Conservation (phyloP, 2,797 vertebrate species). For the Sternotherus odoratus region DNA sequence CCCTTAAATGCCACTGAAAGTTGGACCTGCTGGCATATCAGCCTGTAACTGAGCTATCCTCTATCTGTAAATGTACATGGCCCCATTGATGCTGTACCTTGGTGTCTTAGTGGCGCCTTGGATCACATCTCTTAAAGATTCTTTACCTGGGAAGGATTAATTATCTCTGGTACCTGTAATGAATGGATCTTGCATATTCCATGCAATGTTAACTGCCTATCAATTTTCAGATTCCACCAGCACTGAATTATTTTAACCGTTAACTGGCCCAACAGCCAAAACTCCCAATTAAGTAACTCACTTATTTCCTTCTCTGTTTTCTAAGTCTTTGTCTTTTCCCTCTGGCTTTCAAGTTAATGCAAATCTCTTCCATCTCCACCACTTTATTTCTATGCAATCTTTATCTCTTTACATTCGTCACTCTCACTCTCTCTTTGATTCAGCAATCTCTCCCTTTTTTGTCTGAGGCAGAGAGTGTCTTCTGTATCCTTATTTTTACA, state of each 20-base stretch:
- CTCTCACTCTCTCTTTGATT: background rate
- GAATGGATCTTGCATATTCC: background rate
- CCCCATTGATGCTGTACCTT: background rate
- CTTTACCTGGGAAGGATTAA: background rate
- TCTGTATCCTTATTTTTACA: background rate
- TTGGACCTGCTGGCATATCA: background rate
- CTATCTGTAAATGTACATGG: background rate
- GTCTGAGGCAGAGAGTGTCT: background rate
- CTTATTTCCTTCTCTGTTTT: background rate
- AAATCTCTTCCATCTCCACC: background rate
- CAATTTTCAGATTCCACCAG: background rate
- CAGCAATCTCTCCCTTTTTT: background rate
- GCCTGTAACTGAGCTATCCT: background rate
- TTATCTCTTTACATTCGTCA: background rate
- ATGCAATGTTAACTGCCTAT: background rate
- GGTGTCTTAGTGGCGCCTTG: background rate
- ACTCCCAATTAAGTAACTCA: background rate
- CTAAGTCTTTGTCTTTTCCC: background rate
- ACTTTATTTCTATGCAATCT: background rate
- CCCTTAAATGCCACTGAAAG: background rate
- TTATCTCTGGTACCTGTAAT: rapidly evolving
- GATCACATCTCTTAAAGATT: background rate
- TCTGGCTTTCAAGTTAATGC: background rate
- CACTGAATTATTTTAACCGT: background rate
- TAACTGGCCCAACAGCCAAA: background rate